Conservation (phyloP, 2,888 invertebrate species). For the Rhamphomyia laevipes region DNA sequence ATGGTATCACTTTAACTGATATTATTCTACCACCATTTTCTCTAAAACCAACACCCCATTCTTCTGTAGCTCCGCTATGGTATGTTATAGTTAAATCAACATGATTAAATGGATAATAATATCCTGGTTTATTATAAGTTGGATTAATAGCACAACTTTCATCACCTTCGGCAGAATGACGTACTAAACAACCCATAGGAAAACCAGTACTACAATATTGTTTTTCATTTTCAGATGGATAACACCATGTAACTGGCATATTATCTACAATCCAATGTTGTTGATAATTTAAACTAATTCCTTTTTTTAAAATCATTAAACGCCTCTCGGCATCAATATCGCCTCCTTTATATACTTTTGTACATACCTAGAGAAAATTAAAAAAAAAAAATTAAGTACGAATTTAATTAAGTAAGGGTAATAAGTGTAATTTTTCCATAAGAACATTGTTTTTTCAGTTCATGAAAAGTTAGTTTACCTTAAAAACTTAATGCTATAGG, state of each 20-base stretch:
- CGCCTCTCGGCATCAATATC: conserved; percentile 53
- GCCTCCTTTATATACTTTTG: conserved; percentile 57
- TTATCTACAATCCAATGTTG: conserved; percentile 99
- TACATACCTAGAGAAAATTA: conserved; percentile 40
- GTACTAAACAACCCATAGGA: conserved; percentile 91
- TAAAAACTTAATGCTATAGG: no score
- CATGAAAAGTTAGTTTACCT: no score
- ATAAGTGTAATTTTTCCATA: neutral
- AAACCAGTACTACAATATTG: conserved; percentile 91
- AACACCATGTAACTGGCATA: conserved; percentile 99
- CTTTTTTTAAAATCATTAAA: conserved; percentile 75
- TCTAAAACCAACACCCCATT: conserved; percentile 70
- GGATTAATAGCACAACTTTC: conserved; percentile 49
- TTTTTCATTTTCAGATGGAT: conserved; percentile 56
- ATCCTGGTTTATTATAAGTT: conserved; percentile 50
- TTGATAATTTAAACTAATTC: conserved; percentile 90
- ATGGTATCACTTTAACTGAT: conserved; percentile 57
- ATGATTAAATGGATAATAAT: conserved; percentile 93
- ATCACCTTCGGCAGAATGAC: conserved; percentile 35
- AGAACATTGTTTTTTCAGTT: no score
- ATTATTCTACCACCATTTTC: conserved; percentile 82
- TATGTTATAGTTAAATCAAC: conserved; percentile 88
- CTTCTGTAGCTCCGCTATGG: conserved; percentile 77
- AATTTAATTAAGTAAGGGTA: neutral
- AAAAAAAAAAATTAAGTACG: neutral